phyloP scores from a whole-genome alignment of 1,140 invertebrate genomes.

The Drosophila sucinea region DNA sequence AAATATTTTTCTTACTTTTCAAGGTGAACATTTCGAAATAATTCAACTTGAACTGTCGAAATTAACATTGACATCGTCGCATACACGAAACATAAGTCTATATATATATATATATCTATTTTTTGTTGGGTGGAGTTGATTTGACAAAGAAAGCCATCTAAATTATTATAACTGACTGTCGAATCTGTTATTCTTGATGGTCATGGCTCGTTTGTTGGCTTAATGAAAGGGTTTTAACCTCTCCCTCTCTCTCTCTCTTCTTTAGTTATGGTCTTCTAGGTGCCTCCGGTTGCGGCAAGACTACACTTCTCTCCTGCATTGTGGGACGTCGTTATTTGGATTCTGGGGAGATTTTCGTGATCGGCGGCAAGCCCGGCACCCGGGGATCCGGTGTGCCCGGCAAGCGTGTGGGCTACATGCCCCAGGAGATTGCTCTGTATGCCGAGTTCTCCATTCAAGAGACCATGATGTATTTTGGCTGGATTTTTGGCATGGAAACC shows the following conservation, averaged over 20 bases:
- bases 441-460: constrained; percentile 97
- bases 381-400: constrained; percentile 94
- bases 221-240: constrained; percentile 17
- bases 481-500: constrained; percentile 95
- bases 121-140: not conserved
- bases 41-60: constrained; percentile 79
- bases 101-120: not conserved
- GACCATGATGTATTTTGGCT: constrained; percentile 98
- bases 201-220: constrained; percentile 17
- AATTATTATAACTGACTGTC: not conserved
- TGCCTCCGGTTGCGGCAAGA: constrained; percentile 93
- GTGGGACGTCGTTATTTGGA: constrained; percentile 91
- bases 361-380: constrained; percentile 92
- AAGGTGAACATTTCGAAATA: constrained; percentile 79
- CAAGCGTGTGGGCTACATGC: constrained; percentile 92
- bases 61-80: constrained; percentile 75
- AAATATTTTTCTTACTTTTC: constrained; percentile 69
- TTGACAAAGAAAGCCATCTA: constrained; percentile 1
- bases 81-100: constrained; percentile 38
- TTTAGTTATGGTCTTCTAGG: constrained; percentile 91
- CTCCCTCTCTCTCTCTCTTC: not conserved
- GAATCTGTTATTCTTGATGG: not conserved
- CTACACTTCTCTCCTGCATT: constrained; percentile 92
- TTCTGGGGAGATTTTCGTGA: constrained; percentile 91
- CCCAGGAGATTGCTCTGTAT: constrained; percentile 96